Conservation (phyloP, 2,113 vertebrate species). For the Hemiscyllium ocellatum region DNA sequence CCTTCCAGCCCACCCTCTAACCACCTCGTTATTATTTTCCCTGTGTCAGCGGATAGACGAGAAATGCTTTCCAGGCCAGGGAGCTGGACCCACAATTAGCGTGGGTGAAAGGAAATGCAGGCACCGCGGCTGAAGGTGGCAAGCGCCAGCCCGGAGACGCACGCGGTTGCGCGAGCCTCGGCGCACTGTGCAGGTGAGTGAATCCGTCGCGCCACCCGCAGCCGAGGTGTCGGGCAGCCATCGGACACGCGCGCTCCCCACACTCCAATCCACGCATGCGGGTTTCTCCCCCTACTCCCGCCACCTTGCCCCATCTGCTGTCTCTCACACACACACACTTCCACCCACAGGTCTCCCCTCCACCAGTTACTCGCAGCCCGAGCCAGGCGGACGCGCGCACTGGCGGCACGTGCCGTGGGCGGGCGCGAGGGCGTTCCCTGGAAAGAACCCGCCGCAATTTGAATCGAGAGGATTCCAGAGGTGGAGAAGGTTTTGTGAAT, state of each 20-base stretch:
- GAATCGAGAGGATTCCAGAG: constrained; percentile 12
- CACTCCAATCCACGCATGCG: background rate
- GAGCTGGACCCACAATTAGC: background rate
- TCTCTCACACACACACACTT: no score
- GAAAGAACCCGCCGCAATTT: background rate
- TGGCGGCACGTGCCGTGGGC: background rate
- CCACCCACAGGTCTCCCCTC: no score
- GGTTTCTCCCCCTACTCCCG: background rate
- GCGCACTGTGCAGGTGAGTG: background rate
- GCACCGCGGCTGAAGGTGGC: background rate
- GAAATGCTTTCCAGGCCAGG: background rate
- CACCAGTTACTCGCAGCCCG: background rate
- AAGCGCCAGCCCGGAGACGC: background rate
- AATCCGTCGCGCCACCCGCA: no score
- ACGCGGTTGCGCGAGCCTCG: background rate
- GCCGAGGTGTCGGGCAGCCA: no score
- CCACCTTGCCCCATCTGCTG: background rate
- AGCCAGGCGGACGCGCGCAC: constrained; percentile 38
- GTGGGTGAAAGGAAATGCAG: no score
- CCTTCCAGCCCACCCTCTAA: background rate
- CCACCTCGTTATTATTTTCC: background rate
- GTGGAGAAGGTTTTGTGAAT: background rate
- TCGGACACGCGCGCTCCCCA: no score
- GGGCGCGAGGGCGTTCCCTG: background rate
- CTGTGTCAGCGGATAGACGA: background rate